These are phyloP conservation scores for Ormyrus nitidulus DNA, from an alignment of 2,888 invertebrate genomes.

Conservation along the genomic window DNA sequence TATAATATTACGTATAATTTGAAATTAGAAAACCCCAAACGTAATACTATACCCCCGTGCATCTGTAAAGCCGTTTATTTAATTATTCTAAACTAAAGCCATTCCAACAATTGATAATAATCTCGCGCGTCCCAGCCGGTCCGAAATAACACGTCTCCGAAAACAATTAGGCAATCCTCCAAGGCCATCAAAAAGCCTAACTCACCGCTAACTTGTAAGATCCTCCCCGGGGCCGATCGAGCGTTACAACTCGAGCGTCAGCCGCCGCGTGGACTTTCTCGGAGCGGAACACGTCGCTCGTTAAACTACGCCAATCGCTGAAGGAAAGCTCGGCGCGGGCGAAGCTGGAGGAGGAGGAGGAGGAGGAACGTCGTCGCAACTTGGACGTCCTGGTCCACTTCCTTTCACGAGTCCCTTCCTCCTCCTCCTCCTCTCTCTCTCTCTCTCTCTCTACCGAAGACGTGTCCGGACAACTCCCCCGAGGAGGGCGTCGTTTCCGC, in stretches of 20 bases:
- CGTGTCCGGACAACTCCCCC: conserved; percentile 41
- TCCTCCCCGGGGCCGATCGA: conserved; percentile 17
- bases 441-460: background rate
- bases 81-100: no score
- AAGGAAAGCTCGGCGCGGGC: conserved; percentile 15
- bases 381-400: conserved; percentile 28
- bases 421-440: background rate
- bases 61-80: no score
- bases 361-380: conserved; percentile 7
- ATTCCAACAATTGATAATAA: background rate
- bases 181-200: conserved; percentile 25
- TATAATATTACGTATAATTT: no score
- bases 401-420: conserved; percentile 26
- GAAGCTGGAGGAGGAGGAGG: background rate
- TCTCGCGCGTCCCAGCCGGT: no score
- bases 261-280: background rate
- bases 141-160: conserved; percentile 4
- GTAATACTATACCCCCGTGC: no score
- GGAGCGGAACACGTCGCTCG: conserved; percentile 41
- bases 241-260: conserved; percentile 26
- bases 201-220: conserved; percentile 19
- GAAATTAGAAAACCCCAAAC: no score
- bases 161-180: conserved; percentile 44
- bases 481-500: conserved; percentile 69
- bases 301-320: conserved; percentile 52